Base-by-base conservation (phyloP, 2,888 invertebrate species). In the Agrochola lychnidis region DNA sequence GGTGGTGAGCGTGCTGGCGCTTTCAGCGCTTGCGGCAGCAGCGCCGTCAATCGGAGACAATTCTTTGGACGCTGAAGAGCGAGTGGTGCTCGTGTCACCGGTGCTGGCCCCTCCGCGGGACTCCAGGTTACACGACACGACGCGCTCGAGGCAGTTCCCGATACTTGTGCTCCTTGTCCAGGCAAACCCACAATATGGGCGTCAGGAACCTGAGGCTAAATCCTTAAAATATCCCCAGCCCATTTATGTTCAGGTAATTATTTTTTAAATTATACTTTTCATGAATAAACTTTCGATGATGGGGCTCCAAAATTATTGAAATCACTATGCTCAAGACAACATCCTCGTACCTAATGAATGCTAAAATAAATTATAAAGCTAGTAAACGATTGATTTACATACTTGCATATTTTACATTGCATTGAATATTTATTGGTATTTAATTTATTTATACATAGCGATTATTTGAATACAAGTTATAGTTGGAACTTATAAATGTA, bases 71-170 rank as follows among this genome's bases (percentile, higher is more conserved):
- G 91, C 91, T 1, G 94, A 92, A 4, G 95, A 95, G 36, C 88
- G 94, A 70, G 92, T 95, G 57, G 93, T 96, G 25, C 90, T 94
- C 4, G 95, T 96, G 6, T 94, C 96, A 9, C 96, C 96, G 0
- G 96, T 96, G 12, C 84, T 96, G 3, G 96, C 96, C 2, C 96
- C 96, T 7, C 96, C 96, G 0, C 91, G 94, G 87, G 95, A 94
- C 79, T 93, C 95, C 0, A 92, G 92, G 83, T 89, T 91, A 4
- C 94, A 94, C 63, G 93, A 89, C 66, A 94, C 93, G 25, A 95
- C 94, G 74, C 91, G 96, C 36, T 91, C 96, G 45, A 89, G 95
- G 45, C 96, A 96, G 91, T 96, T 96, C 84, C 96, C 96, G 2
- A 94, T 96, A 45, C 89, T 96, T 71, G 92, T 96, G 75, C 92